A percentile compares a stretch with the other conserved stretches of the same genome.
Conservation (phyloP, 1,140 invertebrate genomes). For the Carcinoscorpius rotundicauda region DNA sequence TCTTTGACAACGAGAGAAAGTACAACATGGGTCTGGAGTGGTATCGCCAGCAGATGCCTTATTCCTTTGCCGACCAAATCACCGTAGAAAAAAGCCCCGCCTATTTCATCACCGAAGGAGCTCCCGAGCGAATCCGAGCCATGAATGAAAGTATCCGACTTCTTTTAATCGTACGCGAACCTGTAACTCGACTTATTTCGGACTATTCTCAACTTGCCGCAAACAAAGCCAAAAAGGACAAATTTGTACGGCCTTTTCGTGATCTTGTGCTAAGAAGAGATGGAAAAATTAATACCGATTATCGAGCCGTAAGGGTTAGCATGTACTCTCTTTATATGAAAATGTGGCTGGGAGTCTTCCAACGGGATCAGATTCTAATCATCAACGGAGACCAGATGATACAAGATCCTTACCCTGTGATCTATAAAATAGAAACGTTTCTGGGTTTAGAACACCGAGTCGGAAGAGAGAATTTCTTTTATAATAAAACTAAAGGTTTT, state of each 20-base stretch:
- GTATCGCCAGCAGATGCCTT: constrained; percentile 40
- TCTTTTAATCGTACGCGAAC: constrained; percentile 43
- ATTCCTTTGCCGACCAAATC: constrained; percentile 34
- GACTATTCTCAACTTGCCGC: constrained; percentile 39
- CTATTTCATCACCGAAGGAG: constrained; percentile 34
- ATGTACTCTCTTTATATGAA: constrained; percentile 71
- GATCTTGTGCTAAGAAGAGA: constrained; percentile 55
- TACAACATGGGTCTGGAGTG: constrained; percentile 35
- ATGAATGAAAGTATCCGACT: constrained; percentile 41
- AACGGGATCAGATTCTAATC: constrained; percentile 39
- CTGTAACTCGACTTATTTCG: constrained; percentile 43
- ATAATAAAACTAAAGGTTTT: constrained; percentile 42
- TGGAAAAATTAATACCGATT: constrained; percentile 67
- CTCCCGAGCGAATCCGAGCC: constrained; percentile 32
- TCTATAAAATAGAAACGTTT: constrained; percentile 41
- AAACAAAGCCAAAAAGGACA: constrained; percentile 20
- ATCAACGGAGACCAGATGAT: constrained; percentile 44
- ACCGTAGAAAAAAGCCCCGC: constrained; percentile 41
- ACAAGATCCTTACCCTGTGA: constrained; percentile 37
- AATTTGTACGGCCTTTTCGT: constrained; percentile 44
- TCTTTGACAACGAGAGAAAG: constrained; percentile 36
- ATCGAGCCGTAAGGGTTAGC: constrained; percentile 61
- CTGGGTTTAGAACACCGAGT: constrained; percentile 36
- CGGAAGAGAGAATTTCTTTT: constrained; percentile 37
- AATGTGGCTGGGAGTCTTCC: constrained; percentile 55